Percentiles rank a stretch among this genome's conserved stretches.
These are phyloP conservation scores for Drosophila emarginata DNA, from an alignment of 2,888 invertebrate genomes.

Conservation along the genomic window DNA sequence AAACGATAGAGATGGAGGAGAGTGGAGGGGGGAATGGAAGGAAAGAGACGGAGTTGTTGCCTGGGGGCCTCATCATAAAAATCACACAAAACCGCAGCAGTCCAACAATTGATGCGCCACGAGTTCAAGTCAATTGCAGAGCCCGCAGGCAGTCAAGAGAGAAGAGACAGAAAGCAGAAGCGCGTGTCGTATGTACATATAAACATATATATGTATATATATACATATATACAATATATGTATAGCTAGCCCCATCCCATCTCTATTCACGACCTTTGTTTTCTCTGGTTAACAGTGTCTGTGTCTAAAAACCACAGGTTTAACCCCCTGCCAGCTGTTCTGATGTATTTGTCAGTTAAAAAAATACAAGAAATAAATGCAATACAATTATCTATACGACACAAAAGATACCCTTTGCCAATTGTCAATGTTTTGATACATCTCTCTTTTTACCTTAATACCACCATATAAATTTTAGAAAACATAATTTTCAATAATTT, in stretches of 20 bases:
- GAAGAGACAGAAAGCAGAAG: slow-evolving; percentile 15
- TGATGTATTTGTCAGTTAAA: slow-evolving; percentile 60
- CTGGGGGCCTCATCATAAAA: slow-evolving; percentile 64
- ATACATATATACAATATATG: too few species aligned
- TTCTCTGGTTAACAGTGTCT: slow-evolving; percentile 18
- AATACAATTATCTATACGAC: slow-evolving; percentile 12
- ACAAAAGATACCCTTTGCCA: slow-evolving; percentile 24
- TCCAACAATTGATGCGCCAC: slow-evolving; percentile 64
- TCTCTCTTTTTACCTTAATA: too few species aligned
- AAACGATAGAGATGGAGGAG: slow-evolving; percentile 24
- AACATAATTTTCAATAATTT: too few species aligned
- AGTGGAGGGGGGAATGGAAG: neutral
- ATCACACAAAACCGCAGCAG: slow-evolving; percentile 64
- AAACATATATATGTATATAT: too few species aligned
- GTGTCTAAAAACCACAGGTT: slow-evolving; percentile 54
- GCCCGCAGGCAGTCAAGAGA: slow-evolving; percentile 35
- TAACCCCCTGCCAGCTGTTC: slow-evolving; percentile 33
- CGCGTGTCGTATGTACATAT: slow-evolving; percentile 27
- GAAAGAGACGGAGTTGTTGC: slow-evolving; percentile 43
- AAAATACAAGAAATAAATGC: slow-evolving; percentile 16
- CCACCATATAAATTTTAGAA: too few species aligned
- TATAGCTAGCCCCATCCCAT: neutral
- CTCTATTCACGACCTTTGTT: slow-evolving; percentile 3
- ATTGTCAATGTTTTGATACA: neutral
- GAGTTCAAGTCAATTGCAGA: slow-evolving; percentile 71